Base-by-base conservation (phyloP, 2,888 invertebrate species). In the Lasioglossum malachurum region DNA sequence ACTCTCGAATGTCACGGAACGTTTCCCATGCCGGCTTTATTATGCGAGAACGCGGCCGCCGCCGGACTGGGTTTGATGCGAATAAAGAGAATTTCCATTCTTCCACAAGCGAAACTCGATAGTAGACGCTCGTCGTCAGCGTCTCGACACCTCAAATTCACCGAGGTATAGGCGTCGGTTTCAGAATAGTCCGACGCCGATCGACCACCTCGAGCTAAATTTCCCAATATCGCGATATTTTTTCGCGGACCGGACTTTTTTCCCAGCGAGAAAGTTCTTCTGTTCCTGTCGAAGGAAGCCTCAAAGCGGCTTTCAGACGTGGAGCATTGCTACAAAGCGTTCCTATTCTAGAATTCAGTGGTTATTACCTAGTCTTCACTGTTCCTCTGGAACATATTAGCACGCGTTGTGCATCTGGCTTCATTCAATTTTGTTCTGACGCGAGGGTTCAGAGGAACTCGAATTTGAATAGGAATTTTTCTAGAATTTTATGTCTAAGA, bases 1-100 rank as follows among this genome's bases (percentile, higher is more conserved):
- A 82, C 71, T 75, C 86, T 86, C 87, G 77, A 86, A 80, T 82
- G 86, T 82, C 82, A 60, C 53, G 74, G 81, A 78, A 78, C 85
- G 78, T 79, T 85, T 85, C 82, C 76, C 74, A 57, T 44, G 46
- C 49, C 49, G 38, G 77, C 73, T 73, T 73, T 73, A 73, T 73
- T 73, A 73, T 80, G 84, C 69, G 86, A 23, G 71, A 84, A 80
- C 85, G 72, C 73, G 76, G 75, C 71, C 73, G 67, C 71, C 73
- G 67, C 67, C 35, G 67, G 67, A 67, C 67, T 67, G 41, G 35
- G 78, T 78, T 78, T 78, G 78, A 78, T 73, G 78, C 71, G 67
- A 67, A 67, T 67, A 67, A 67, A 67, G 67, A 67, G 67, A 67
- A 67, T 67, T 67, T 67, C 67, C 67, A 78, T 80, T 84, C 82